Conservation (phyloP, 1,140 invertebrate genomes). For the Lordiphosa mommai region DNA sequence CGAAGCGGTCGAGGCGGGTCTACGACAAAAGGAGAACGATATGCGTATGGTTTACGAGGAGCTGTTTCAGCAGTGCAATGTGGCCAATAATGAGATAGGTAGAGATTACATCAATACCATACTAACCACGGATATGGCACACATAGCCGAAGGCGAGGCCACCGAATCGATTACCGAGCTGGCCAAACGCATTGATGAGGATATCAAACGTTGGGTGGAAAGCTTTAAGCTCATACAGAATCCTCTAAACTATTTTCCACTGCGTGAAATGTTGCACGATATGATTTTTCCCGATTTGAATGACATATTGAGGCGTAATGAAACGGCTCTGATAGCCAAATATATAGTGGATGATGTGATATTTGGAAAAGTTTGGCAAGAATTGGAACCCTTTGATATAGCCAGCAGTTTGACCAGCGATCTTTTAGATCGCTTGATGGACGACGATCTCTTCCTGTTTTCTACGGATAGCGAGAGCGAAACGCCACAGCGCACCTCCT, state of each 20-base stretch:
- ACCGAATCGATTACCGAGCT: constrained; percentile 81
- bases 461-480: constrained; percentile 60
- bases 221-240: constrained; percentile 70
- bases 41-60: constrained; percentile 85
- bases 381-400: constrained; percentile 53
- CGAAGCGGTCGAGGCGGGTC: constrained; percentile 85
- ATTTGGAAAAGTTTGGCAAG: constrained; percentile 27
- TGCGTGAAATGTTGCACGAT: constrained; percentile 34
- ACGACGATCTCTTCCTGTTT: constrained; percentile 58
- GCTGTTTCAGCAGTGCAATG: constrained; percentile 81
- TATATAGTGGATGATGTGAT: constrained; percentile 62
- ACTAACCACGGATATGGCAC: constrained; percentile 83
- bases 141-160: constrained; percentile 82
- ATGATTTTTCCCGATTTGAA: constrained; percentile 45
- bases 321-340: constrained; percentile 27
- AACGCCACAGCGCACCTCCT: not conserved
- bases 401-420: constrained; percentile 26
- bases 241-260: constrained; percentile 78
- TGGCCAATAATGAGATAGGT: constrained; percentile 83
- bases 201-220: constrained; percentile 78
- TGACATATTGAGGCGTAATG: constrained; percentile 17
- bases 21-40: constrained; percentile 84
- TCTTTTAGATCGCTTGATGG: constrained; percentile 58
- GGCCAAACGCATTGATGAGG: constrained; percentile 82
- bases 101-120: constrained; percentile 85